These are phyloP conservation scores for Melipona beecheii DNA, from an alignment of 2,888 invertebrate species.

Conservation along the genomic window DNA sequence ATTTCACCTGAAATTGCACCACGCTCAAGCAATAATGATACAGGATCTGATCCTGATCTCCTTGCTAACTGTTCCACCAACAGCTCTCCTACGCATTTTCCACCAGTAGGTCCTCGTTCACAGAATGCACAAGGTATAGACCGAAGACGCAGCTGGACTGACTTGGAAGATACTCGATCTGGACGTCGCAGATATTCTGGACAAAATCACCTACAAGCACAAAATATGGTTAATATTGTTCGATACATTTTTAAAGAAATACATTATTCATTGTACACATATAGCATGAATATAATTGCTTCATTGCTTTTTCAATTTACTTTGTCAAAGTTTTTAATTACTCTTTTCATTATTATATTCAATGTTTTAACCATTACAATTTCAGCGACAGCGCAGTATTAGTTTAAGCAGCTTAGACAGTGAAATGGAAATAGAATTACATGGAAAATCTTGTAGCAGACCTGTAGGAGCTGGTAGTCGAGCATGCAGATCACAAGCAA, in stretches of 20 bases:
- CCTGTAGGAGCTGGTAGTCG: slow-evolving; percentile 84
- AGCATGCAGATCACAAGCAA: slow-evolving; percentile 83
- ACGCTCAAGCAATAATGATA: slow-evolving; percentile 85
- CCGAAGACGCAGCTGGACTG: slow-evolving; percentile 93
- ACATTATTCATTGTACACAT: slow-evolving; percentile 31
- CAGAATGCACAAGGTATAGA: slow-evolving; percentile 86
- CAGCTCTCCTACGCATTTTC: slow-evolving; percentile 85
- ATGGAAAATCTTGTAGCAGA: slow-evolving; percentile 85
- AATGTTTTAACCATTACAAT: slow-evolving; percentile 48
- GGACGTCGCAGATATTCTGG: slow-evolving; percentile 78
- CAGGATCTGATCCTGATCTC: slow-evolving; percentile 85
- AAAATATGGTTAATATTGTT: slow-evolving; percentile 79
- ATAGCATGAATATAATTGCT: slow-evolving; percentile 56
- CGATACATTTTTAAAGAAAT: slow-evolving; percentile 39
- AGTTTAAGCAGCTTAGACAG: slow-evolving; percentile 94
- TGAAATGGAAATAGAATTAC: slow-evolving; percentile 88
- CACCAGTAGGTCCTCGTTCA: slow-evolving; percentile 83
- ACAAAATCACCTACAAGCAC: slow-evolving; percentile 81
- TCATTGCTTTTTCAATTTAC: slow-evolving; percentile 47
- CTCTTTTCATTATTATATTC: slow-evolving; percentile 29
- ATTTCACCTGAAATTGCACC: slow-evolving; percentile 68
- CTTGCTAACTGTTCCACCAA: slow-evolving; percentile 84
- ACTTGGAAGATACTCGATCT: slow-evolving; percentile 88
- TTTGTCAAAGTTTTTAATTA: slow-evolving; percentile 34
- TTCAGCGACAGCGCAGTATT: slow-evolving; percentile 85